Percentiles rank a stretch among this genome's conserved stretches.
Conservation (phyloP, 2,797 vertebrate species). For the Myripristis murdjan region DNA sequence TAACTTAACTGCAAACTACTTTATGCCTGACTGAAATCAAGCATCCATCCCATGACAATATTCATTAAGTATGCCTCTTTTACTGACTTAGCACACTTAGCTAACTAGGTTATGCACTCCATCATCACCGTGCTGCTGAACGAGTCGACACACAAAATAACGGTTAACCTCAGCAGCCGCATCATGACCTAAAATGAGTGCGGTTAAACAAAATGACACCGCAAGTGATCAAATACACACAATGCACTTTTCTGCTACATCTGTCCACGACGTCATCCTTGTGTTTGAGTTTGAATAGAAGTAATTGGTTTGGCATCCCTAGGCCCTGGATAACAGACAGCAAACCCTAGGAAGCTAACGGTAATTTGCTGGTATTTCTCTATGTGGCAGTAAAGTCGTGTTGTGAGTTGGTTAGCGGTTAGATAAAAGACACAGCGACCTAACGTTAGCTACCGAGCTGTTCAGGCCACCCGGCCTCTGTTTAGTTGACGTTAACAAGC, state of each 20-base stretch:
- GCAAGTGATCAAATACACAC: constrained; percentile 15
- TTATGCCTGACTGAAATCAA: background rate
- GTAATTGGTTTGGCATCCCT: constrained; percentile 50
- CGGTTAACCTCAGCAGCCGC: constrained; percentile 40
- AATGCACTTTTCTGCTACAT: background rate
- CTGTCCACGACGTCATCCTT: constrained; percentile 25
- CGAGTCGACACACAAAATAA: constrained; percentile 45
- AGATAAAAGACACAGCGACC: background rate
- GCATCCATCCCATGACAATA: background rate
- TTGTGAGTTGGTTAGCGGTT: background rate
- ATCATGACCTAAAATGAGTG: constrained; percentile 38
- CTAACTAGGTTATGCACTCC: background rate
- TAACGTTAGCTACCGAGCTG: constrained; percentile 8
- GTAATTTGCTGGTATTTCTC: constrained; percentile 51
- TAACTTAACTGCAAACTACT: background rate
- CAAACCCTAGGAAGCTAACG: constrained; percentile 53
- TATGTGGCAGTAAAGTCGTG: constrained; percentile 17
- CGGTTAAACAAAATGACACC: constrained; percentile 41
- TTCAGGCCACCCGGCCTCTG: constrained; percentile 17
- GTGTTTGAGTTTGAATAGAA: background rate
- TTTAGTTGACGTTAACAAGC: constrained; percentile 28
- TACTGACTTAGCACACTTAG: background rate
- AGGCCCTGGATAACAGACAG: constrained; percentile 63
- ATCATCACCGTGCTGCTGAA: constrained; percentile 42
- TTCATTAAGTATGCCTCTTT: background rate